These are phyloP conservation scores for Clupea harengus DNA, from an alignment of 2,113 vertebrate genomes.

Conservation along the genomic window DNA sequence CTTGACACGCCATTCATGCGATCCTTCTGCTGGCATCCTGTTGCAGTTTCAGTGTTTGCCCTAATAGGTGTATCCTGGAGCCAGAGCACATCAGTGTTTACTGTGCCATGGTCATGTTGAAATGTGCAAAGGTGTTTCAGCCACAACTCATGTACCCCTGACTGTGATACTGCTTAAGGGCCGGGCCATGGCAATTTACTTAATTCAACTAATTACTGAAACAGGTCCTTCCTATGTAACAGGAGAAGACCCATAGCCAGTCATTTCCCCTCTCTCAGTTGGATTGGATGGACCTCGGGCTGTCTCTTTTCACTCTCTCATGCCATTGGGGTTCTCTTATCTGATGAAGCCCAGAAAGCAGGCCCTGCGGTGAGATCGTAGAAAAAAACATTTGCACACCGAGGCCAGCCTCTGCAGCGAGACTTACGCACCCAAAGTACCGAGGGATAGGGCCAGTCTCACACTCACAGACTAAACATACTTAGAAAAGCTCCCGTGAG, in stretches of 20 bases:
- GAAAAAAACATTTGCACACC: conserved; percentile 11
- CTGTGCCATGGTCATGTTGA: conserved; percentile 25
- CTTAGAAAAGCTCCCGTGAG: not conserved
- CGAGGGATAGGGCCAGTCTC: too few relatives aligned
- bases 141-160: conserved; percentile 25
- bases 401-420: too few relatives aligned
- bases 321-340: conserved; percentile 44
- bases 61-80: not conserved
- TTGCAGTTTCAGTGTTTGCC: conserved; percentile 14
- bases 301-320: conserved; percentile 36
- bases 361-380: conserved; percentile 20
- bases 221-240: conserved; percentile 48
- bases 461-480: not conserved
- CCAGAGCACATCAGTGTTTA: conserved; percentile 21
- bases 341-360: conserved; percentile 38
- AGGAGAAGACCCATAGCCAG: conserved; percentile 44
- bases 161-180: conserved; percentile 30
- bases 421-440: too few relatives aligned
- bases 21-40: conserved; percentile 9
- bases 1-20: conserved; percentile 17
- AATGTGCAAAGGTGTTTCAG: conserved; percentile 32
- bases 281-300: conserved; percentile 20
- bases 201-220: conserved; percentile 50
- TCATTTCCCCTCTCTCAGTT: conserved; percentile 38
- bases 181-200: conserved; percentile 48